These are phyloP conservation scores for Microcebus griseorufus DNA, from an alignment of 2,113 vertebrate species.

Conservation along the genomic window DNA sequence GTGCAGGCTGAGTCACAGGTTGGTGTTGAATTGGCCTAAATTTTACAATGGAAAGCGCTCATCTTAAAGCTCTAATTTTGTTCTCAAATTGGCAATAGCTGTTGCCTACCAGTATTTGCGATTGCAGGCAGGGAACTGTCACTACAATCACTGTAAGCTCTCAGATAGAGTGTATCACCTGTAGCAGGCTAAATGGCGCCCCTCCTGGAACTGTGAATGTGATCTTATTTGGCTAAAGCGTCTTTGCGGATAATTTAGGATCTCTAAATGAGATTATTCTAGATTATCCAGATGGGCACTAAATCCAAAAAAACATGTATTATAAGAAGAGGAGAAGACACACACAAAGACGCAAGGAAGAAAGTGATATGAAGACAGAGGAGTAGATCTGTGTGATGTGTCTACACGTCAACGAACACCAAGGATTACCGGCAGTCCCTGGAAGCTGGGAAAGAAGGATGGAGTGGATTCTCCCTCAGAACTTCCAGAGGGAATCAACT, in stretches of 20 bases:
- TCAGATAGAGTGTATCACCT: neutral
- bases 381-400: neutral
- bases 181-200: neutral
- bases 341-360: neutral
- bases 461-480: neutral
- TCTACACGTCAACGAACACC: neutral
- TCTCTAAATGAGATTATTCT: neutral
- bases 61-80: neutral
- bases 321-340: neutral
- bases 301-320: neutral
- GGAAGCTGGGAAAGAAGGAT: neutral
- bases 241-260: neutral
- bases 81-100: neutral
- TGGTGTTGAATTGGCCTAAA: neutral
- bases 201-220: neutral
- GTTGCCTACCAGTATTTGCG: neutral
- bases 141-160: neutral
- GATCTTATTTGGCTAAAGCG: neutral
- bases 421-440: neutral
- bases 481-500: neutral
- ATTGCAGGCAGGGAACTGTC: neutral
- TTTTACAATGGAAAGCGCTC: neutral
- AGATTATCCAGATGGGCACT: neutral
- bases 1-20: accelerated
- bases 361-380: neutral